Percentiles rank a stretch among this genome's conserved stretches.
phyloP scores from a whole-genome alignment of 2,888 invertebrate species.

The Incurvaria masculella region DNA sequence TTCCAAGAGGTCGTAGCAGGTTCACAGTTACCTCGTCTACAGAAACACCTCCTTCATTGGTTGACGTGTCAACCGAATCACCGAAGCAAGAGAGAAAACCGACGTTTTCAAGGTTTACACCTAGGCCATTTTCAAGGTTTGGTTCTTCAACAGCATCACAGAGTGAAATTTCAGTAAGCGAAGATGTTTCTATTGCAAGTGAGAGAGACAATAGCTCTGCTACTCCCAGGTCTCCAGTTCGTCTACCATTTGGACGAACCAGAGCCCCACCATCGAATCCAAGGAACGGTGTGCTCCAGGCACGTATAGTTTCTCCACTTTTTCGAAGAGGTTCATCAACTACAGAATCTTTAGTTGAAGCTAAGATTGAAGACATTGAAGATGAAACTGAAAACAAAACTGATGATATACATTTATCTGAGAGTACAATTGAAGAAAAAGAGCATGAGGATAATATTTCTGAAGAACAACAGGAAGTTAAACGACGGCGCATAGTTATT shows the following conservation, averaged over 20 bases:
- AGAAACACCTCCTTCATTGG: conserved; percentile 19
- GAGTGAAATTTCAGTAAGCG: conserved; percentile 11
- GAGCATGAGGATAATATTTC: conserved; percentile 32
- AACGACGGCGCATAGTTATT: conserved; percentile 25
- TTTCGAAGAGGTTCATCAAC: conserved; percentile 31
- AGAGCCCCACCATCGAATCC: conserved; percentile 23
- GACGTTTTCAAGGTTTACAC: conserved; percentile 39
- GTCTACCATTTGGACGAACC: conserved; percentile 32
- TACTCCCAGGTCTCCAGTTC: conserved; percentile 25
- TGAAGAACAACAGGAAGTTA: conserved; percentile 21
- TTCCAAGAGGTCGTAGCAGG: conserved; percentile 37
- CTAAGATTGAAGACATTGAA: conserved; percentile 22
- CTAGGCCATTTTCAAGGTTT: conserved; percentile 38
- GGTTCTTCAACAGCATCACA: conserved; percentile 19
- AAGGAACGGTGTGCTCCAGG: conserved; percentile 21
- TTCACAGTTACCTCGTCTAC: conserved; percentile 29
- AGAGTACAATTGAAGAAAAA: conserved; percentile 47
- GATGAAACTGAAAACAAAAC: conserved; percentile 33
- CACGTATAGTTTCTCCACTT: conserved; percentile 29
- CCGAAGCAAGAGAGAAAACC: conserved; percentile 27
- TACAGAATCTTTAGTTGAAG: conserved; percentile 22
- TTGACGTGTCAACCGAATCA: conserved; percentile 19
- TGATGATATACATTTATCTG: conserved; percentile 46
- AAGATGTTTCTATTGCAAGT: conserved; percentile 12
- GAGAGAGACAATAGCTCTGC: conserved; percentile 19